Evolutionary conservation across 2,888 invertebrate species (phyloP).

Genomic region (Helicoverpa assulta): DNA sequence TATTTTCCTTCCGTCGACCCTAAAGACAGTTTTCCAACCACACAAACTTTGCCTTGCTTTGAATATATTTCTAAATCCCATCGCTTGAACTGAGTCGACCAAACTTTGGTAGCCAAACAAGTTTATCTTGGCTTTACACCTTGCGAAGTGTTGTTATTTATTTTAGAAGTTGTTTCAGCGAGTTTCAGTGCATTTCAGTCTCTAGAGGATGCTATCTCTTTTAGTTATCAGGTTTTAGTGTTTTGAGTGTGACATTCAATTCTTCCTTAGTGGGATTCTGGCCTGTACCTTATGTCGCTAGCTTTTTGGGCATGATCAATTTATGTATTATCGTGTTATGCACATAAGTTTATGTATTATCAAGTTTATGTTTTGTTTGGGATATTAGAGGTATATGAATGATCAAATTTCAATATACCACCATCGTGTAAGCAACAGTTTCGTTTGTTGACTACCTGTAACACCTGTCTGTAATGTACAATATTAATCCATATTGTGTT

Average conservation of each 20-base stretch:
- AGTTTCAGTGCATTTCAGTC: neutral
- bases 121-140: conserved; percentile 25
- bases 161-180: neutral
- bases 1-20: conserved; percentile 6
- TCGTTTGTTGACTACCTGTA: too few species aligned
- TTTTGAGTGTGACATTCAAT: neutral
- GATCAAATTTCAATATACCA: too few species aligned
- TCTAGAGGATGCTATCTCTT: neutral
- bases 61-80: conserved; percentile 17
- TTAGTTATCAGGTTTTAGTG: neutral
- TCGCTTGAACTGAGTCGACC: conserved; percentile 2
- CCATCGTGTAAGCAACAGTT: too few species aligned
- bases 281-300: too few species aligned
- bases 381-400: too few species aligned
- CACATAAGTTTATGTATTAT: too few species aligned
- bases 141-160: neutral
- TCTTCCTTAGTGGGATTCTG: too few species aligned
- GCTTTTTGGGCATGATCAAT: too few species aligned
- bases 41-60: conserved; percentile 8
- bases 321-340: too few species aligned
- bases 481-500: too few species aligned
- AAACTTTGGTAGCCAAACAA: conserved; percentile 10
- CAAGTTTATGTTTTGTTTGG: too few species aligned
- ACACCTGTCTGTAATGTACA: too few species aligned
- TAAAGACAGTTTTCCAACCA: conserved; percentile 13